Evolutionary conservation across 2,888 invertebrate species (phyloP).

Genomic region (Pelosia muscerda): DNA sequence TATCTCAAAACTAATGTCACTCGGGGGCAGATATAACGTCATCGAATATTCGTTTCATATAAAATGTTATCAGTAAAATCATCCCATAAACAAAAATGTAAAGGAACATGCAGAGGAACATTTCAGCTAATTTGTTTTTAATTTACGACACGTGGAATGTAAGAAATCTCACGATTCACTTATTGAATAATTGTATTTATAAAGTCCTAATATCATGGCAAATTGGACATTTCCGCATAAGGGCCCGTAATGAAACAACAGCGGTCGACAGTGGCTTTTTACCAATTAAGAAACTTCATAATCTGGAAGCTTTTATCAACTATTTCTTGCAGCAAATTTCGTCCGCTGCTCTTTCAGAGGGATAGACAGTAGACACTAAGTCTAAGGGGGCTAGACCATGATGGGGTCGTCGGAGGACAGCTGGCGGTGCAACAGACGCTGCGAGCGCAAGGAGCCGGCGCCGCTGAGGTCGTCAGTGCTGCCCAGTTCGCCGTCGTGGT

Average conservation of each 20-base stretch:
- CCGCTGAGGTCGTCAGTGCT: constrained; percentile 88
- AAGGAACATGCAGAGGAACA: constrained; percentile 51
- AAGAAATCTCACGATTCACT: constrained; percentile 41
- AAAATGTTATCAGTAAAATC: constrained; percentile 38
- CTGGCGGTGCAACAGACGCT: constrained; percentile 79
- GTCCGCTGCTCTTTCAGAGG: no score
- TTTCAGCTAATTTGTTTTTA: constrained; percentile 44
- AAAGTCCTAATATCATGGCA: constrained; percentile 40
- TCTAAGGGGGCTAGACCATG: constrained; percentile 70
- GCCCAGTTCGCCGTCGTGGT: constrained; percentile 91
- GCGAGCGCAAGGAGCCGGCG: constrained; percentile 72
- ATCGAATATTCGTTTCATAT: constrained; percentile 29
- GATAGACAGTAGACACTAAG: no score
- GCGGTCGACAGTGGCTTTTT: not conserved
- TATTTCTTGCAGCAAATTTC: no score
- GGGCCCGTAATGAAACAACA: not conserved
- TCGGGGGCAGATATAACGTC: constrained; percentile 23
- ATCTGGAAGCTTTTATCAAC: not conserved
- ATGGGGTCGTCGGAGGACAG: constrained; percentile 85
- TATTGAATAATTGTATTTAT: constrained; percentile 32
- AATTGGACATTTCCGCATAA: constrained; percentile 37
- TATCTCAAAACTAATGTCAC: constrained; percentile 26
- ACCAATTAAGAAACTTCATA: no score
- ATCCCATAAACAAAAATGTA: constrained; percentile 38
- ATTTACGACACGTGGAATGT: constrained; percentile 46